Evolutionary conservation across 2,113 vertebrate species (phyloP), one percentile per base, ranked within the genome.

Genomic region (Nerophis lumbriciformis): DNA sequence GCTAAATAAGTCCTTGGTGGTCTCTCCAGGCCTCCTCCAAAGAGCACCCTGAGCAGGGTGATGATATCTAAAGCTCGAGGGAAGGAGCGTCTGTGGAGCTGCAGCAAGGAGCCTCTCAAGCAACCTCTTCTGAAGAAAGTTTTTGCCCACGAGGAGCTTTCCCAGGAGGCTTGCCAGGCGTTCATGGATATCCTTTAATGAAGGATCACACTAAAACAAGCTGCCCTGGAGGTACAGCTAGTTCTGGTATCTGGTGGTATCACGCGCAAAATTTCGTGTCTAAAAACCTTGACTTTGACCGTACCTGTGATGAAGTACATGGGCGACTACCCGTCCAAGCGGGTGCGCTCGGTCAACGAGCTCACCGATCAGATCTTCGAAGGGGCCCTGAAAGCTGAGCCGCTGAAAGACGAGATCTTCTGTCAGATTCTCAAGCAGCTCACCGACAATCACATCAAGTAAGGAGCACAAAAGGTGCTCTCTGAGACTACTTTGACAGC

Each of bases 321-420:
- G 95, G 95, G 95, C 0, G 97, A 99, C 85, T 98, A 99, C 72
- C 96, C 97, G 0, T 98, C 95, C 65, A 98, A 96, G 73, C 91
- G 97, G 16, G 91, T 72, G 0, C 95, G 95, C 38, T 94, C 93
- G 0, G 93, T 97, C 71, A 97, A 95, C 3, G 97, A 99, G 77
- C 93, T 99, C 78, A 99, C 97, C 0, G 96, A 99, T 80, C 95
- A 96, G 86, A 98, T 99, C 84, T 99, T 98, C n/a, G 97, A 99
- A 78, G 93, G 93, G 6, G 91, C 97, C 36, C 87, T 99, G 91
- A 98, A 96, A 90, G 94, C 94, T 0, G 97, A 99, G 78, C 90
- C 94, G 0, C 91, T 99, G 60, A 98, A 98, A 78, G 96, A 99
- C 1, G 97, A 99, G 87, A 93, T 95, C 73, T 98, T 93, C 44